These are phyloP conservation scores for Sipunculus nudus DNA, from an alignment of 2,888 invertebrate species.

Conservation along the genomic window DNA sequence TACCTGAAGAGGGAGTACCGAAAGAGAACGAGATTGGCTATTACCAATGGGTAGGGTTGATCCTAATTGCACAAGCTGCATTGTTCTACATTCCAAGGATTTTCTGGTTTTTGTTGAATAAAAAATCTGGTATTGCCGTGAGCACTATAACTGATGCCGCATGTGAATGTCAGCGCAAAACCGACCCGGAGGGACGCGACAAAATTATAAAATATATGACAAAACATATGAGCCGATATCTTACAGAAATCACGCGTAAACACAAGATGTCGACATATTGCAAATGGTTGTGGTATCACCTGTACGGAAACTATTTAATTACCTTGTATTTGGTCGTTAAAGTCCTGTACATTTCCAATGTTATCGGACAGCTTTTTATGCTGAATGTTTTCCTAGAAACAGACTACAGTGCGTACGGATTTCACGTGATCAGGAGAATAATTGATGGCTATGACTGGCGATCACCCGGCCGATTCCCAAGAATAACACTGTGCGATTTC, in stretches of 20 bases:
- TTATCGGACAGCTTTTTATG: conserved; percentile 67
- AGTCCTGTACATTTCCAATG: conserved; percentile 66
- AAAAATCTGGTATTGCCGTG: conserved; percentile 31
- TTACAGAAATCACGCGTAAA: conserved; percentile 62
- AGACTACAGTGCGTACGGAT: conserved; percentile 65
- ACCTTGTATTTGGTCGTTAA: conserved; percentile 66
- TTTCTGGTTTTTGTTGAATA: conserved; percentile 66
- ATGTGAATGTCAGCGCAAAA: conserved; percentile 28
- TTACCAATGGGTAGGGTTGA: conserved; percentile 68
- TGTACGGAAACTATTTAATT: conserved; percentile 67
- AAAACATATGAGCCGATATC: conserved; percentile 66
- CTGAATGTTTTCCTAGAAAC: conserved; percentile 68
- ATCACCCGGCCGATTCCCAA: conserved; percentile 61
- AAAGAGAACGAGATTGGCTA: conserved; percentile 65
- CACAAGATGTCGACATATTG: conserved; percentile 58
- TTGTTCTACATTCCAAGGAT: conserved; percentile 64
- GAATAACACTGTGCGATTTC: conserved; percentile 66
- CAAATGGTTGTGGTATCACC: conserved; percentile 49
- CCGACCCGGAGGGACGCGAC: conserved; percentile 22
- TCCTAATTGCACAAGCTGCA: conserved; percentile 49
- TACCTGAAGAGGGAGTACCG: conserved; percentile 61
- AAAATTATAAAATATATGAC: conserved; percentile 52
- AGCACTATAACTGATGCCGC: conserved; percentile 34
- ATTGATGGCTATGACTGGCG: conserved; percentile 62
- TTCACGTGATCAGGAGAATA: conserved; percentile 67